Conservation (phyloP, 2,113 vertebrate species). For the Corythaixoides concolor region DNA sequence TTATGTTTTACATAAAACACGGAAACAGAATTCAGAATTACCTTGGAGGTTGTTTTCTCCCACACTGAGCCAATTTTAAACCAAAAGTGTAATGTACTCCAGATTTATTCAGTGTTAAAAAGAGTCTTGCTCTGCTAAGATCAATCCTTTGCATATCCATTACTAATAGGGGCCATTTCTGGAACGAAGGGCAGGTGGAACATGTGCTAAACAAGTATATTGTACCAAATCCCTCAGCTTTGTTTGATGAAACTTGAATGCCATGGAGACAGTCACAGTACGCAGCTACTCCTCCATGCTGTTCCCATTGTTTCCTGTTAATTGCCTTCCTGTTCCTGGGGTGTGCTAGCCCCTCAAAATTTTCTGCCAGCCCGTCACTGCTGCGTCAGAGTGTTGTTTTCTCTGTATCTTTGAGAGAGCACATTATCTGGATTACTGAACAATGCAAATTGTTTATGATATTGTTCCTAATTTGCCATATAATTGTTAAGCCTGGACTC, state of each 20-base stretch:
- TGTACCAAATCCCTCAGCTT: background rate
- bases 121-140: constrained; percentile 28
- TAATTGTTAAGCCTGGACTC: background rate
- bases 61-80: constrained; percentile 59
- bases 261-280: background rate
- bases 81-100: background rate
- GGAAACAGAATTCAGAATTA: constrained; percentile 53
- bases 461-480: background rate
- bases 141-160: background rate
- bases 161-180: background rate
- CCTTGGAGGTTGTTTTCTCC: constrained; percentile 55
- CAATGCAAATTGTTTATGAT: background rate
- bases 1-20: constrained; percentile 22
- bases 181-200: background rate
- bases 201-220: background rate
- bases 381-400: background rate
- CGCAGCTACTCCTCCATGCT: background rate
- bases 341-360: background rate
- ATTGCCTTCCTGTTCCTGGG: constrained; percentile 13
- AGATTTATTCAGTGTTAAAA: constrained; percentile 37
- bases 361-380: background rate
- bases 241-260: background rate
- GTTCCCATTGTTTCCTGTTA: background rate
- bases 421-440: constrained; percentile 8
- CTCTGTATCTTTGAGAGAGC: background rate